Evolutionary conservation across 2,797 vertebrate species (phyloP).

Genomic region (Gymnopithys bicolor): DNA sequence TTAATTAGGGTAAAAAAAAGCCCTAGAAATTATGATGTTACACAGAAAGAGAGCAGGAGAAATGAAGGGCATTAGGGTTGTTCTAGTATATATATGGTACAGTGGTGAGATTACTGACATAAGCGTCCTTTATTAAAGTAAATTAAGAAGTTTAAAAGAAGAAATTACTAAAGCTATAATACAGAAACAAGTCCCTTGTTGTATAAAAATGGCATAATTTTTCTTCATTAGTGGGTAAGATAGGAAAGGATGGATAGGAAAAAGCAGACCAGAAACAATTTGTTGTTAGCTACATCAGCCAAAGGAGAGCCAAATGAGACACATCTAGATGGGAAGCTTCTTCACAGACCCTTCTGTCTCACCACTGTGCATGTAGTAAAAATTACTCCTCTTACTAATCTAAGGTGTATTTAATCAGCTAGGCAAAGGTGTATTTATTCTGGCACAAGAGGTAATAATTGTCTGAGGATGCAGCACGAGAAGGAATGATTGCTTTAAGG

Average conservation of each 20-base stretch:
- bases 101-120: neutral
- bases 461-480: neutral
- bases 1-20: constrained; percentile 20
- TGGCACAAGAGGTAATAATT: neutral
- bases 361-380: neutral
- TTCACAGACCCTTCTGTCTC: neutral
- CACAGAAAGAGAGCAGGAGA: constrained; percentile 13
- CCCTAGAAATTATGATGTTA: constrained; percentile 10
- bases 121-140: constrained; percentile 28
- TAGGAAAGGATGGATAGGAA: constrained; percentile 19
- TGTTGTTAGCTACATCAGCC: neutral
- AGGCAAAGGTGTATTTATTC: neutral
- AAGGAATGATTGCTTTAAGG: neutral
- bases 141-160: constrained; percentile 37
- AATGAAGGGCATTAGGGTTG: constrained; percentile 38
- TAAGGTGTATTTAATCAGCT: neutral
- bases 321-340: neutral
- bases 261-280: neutral
- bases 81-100: constrained; percentile 4
- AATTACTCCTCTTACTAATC: neutral
- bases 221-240: constrained; percentile 15
- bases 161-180: constrained; percentile 10
- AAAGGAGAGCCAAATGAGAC: neutral
- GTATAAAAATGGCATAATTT: constrained; percentile 19
- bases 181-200: constrained; percentile 2